These are phyloP conservation scores for Hypotaenidia philippensis DNA, from an alignment of 2,797 vertebrate species.

Conservation along the genomic window DNA sequence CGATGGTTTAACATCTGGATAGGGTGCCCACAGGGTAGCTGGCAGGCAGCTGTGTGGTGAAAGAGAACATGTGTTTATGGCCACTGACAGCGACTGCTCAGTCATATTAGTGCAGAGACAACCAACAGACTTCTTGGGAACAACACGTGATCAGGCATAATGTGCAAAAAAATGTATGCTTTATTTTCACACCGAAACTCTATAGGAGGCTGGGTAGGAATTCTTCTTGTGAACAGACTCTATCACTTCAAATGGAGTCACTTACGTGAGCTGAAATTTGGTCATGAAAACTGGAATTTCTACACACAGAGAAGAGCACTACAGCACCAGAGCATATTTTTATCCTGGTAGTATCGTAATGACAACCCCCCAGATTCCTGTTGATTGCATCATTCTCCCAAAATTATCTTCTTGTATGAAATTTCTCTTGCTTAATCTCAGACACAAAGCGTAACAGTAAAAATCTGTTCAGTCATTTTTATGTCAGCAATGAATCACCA, in stretches of 20 bases:
- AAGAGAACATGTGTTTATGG: not conserved
- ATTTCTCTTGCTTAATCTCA: not conserved
- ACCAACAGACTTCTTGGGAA: not conserved
- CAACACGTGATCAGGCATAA: not conserved
- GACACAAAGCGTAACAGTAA: not conserved
- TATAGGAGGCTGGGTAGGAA: not conserved
- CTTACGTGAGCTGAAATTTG: not conserved
- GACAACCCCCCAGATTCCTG: not conserved
- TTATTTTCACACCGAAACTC: conserved; percentile 1
- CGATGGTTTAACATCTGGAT: not conserved
- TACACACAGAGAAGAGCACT: not conserved
- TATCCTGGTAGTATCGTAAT: not conserved
- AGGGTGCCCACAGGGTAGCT: not conserved
- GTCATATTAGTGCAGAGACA: not conserved
- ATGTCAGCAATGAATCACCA: not conserved
- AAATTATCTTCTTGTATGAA: not conserved
- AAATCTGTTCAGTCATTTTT: not conserved
- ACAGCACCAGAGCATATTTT: not conserved
- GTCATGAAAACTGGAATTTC: not conserved
- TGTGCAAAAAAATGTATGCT: not conserved
- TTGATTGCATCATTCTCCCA: not conserved
- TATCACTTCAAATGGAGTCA: not conserved
- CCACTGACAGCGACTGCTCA: not conserved
- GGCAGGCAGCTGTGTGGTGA: not conserved
- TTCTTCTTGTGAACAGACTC: not conserved